Evolutionary conservation across 2,113 vertebrate genomes (phyloP).

Genomic region (Scortum barcoo): DNA sequence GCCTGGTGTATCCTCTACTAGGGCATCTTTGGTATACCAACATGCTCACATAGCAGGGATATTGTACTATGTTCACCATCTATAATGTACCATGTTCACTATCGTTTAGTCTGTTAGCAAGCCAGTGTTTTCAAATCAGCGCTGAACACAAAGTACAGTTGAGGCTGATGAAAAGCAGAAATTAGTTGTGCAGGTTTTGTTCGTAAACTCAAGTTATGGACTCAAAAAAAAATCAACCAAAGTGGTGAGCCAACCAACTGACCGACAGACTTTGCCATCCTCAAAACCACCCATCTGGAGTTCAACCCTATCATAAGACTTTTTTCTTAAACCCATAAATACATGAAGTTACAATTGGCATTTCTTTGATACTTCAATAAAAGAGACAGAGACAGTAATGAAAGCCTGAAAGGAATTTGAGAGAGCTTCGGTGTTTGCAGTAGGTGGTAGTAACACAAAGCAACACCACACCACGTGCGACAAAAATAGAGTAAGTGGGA

Average conservation of each 20-base stretch:
- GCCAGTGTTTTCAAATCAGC: background rate
- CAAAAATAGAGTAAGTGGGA: constrained; percentile 55
- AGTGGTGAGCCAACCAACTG: background rate
- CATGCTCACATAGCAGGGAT: background rate
- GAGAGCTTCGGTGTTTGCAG: constrained; percentile 11
- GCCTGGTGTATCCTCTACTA: too few relatives aligned
- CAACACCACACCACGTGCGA: constrained; percentile 8
- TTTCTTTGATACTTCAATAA: background rate
- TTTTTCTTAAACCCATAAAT: background rate
- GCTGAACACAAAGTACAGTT: background rate
- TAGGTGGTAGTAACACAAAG: constrained; percentile 39
- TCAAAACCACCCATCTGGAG: too few relatives aligned
- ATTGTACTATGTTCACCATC: too few relatives aligned
- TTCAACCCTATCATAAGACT: background rate
- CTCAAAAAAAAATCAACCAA: background rate
- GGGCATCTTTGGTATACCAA: too few relatives aligned
- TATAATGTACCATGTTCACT: too few relatives aligned
- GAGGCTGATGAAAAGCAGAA: background rate
- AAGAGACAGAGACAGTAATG: background rate
- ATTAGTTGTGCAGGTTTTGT: background rate
- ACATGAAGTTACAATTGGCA: too few relatives aligned
- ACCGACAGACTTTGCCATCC: background rate
- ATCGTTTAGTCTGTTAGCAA: background rate
- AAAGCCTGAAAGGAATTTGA: background rate
- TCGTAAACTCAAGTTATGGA: background rate